Percentiles rank a stretch among this genome's conserved stretches.
These are phyloP conservation scores for Metellina segmentata DNA, from an alignment of 2,888 invertebrate genomes.

Conservation along the genomic window DNA sequence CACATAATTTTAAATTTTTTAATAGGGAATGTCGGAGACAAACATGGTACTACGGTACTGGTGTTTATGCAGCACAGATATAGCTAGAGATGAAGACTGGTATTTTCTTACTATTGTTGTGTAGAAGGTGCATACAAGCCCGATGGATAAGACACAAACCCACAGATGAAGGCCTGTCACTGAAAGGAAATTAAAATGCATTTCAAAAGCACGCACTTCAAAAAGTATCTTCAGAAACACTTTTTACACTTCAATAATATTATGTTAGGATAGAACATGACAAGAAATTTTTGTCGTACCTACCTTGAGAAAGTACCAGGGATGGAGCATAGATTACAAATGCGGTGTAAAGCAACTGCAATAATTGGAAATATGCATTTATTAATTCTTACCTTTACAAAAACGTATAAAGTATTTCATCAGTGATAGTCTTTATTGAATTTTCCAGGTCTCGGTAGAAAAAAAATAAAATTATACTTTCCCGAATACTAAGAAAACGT, in stretches of 20 bases:
- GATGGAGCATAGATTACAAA: constrained; percentile 94
- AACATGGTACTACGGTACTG: too few relatives aligned
- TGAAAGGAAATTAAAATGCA: constrained; percentile 81
- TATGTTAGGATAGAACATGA: background rate
- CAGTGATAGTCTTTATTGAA: too few relatives aligned
- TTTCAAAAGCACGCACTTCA: too few relatives aligned
- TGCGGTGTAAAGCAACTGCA: constrained; percentile 83
- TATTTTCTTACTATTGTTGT: constrained; percentile 88
- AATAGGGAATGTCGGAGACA: too few relatives aligned
- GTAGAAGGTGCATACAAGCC: constrained; percentile 94
- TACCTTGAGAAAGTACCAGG: constrained; percentile 91
- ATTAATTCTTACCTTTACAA: background rate
- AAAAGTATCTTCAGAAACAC: too few relatives aligned
- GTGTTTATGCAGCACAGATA: too few relatives aligned
- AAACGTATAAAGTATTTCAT: background rate
- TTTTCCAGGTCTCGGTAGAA: too few relatives aligned
- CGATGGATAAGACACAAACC: constrained; percentile 89
- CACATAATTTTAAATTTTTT: too few relatives aligned
- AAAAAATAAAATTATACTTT: too few relatives aligned
- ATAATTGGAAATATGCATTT: background rate
- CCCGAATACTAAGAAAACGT: too few relatives aligned
- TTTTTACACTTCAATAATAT: background rate
- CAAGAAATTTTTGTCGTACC: constrained; percentile 53
- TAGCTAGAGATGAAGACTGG: background rate
- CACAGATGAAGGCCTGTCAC: constrained; percentile 92